Conservation (phyloP, 2,888 invertebrate genomes). For the Trichacis sp. region DNA sequence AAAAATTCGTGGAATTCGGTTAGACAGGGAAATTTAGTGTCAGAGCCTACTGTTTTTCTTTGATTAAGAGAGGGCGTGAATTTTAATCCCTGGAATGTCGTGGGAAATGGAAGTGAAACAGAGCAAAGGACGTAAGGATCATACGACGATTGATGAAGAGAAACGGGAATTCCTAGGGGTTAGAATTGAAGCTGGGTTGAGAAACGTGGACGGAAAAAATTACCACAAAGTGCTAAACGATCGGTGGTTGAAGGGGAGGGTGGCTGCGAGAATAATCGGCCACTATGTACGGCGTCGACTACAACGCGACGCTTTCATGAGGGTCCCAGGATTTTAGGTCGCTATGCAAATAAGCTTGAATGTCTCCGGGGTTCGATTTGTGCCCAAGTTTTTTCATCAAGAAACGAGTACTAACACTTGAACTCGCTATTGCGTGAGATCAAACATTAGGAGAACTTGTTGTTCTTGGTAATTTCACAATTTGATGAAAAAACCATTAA, state of each 20-base stretch:
- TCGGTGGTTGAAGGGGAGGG: conserved; percentile 54
- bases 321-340: conserved; percentile 45
- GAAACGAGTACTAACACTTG: conserved; percentile 20
- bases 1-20: no score
- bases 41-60: conserved; percentile 59
- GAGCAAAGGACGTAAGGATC: not conserved
- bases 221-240: conserved; percentile 69
- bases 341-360: conserved; percentile 52
- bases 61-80: conserved; percentile 57
- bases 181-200: conserved; percentile 58
- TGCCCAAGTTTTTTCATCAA: conserved; percentile 33
- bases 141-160: not conserved
- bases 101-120: conserved; percentile 25
- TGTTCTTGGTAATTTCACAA: no score
- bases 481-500: no score
- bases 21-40: conserved; percentile 56
- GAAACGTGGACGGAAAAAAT: conserved; percentile 61
- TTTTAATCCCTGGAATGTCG: conserved; percentile 49
- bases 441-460: no score
- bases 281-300: conserved; percentile 57
- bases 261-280: conserved; percentile 45
- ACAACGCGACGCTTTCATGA: conserved; percentile 59
- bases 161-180: conserved; percentile 55
- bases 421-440: not conserved
- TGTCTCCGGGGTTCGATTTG: conserved; percentile 69